Conservation (phyloP, 2,113 vertebrate species). For the Saimiri boliviensis region DNA sequence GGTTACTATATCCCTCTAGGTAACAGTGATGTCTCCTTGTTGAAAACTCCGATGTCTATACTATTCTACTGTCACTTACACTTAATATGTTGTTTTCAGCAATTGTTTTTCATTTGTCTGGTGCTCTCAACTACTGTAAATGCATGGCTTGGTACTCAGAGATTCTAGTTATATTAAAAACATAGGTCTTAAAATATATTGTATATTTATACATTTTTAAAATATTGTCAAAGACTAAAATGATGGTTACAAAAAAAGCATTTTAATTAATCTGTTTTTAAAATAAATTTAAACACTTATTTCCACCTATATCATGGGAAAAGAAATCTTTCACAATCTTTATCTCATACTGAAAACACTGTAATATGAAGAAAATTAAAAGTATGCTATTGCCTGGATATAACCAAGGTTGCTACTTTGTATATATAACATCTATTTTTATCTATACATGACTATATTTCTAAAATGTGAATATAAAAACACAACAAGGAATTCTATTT, state of each 20-base stretch:
- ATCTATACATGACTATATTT: background rate
- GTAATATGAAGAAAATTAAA: background rate
- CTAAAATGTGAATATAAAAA: background rate
- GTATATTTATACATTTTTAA: background rate
- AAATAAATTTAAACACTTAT: background rate
- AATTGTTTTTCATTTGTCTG: background rate
- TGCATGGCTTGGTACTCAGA: background rate
- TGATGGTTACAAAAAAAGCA: background rate
- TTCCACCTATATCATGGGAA: background rate
- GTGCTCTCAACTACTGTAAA: background rate
- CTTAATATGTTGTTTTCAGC: background rate
- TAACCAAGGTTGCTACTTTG: background rate
- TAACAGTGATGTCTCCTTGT: background rate
- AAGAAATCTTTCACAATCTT: background rate
- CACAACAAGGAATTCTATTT: background rate
- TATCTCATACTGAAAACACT: background rate
- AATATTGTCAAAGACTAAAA: background rate
- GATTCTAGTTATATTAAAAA: background rate
- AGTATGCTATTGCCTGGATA: background rate
- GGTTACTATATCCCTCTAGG: background rate
- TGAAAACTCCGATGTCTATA: background rate
- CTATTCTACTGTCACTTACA: background rate
- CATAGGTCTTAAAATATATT: background rate
- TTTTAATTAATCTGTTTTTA: background rate
- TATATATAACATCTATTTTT: background rate